Base-by-base conservation (phyloP, 2,888 invertebrate genomes). In the Mythimna pallens region DNA sequence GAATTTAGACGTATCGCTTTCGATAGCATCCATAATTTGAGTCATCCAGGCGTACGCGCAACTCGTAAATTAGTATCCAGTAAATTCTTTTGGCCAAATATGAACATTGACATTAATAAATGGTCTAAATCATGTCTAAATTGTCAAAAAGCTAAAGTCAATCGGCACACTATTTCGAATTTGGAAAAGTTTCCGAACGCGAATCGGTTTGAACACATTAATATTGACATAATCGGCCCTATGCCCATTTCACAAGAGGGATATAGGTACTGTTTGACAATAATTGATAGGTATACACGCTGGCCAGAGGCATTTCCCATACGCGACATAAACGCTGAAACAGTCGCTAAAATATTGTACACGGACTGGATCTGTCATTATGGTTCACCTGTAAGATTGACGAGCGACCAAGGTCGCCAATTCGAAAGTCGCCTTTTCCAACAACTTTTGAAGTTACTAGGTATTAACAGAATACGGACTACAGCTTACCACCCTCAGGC, bases 221-320 rank as follows among this genome's bases (percentile, higher is more conserved):
- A 9, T 9, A 36, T 36, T 7, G 36, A 36, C 36, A 36, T 36
- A 36, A 36, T 36, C 8, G 36, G 36, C 36, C 36, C 8, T 10
- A 7, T 58, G 6, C 58, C 58, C 20, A 34, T 34, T 34, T 58
- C 34, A 6, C 58, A 34, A 58, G 34, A 58, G 8, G 34, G 58
- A 9, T 58, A 20, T 20, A 58, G 20, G 34, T 58, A 58, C 9
- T 58, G 58, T 20, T 58, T 58, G 9, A 58, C 58, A 9, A 36
- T 58, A 8, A 34, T 58, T 20, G 58, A 58, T 58, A 14, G 36
- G 20, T 58, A 8, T 34, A 58, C 58, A 34, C 58, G 34, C 5
- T 58, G 58, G 58, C 58, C 58, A 20, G 58, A 58, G 4, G 58
- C 58, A 8, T 58, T 58, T 36, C 58, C 58, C 14, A 34, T 58